Conservation (phyloP, 2,888 invertebrate genomes). For the Polydrusus tereticollis region DNA sequence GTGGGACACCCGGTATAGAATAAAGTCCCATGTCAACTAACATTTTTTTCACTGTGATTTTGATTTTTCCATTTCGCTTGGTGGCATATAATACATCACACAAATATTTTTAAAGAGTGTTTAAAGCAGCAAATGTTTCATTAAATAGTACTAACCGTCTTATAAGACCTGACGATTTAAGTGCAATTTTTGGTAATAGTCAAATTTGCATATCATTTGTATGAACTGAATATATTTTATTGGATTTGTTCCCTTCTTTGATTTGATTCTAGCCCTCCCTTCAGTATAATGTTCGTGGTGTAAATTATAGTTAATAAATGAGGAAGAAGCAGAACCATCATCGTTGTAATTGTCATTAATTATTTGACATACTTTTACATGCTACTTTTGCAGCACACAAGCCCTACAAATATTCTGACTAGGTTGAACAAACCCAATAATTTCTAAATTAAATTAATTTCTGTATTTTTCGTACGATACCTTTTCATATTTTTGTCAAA, state of each 20-base stretch:
- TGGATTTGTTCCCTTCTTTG: neutral
- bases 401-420: too few relatives aligned
- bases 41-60: too few relatives aligned
- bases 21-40: too few relatives aligned
- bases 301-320: neutral
- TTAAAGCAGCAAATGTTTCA: slow-evolving; percentile 9
- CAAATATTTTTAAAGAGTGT: neutral
- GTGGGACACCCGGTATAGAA: too few relatives aligned
- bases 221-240: neutral
- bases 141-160: neutral
- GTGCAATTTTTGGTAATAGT: neutral
- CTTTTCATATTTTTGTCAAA: neutral
- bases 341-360: neutral
- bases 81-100: too few relatives aligned
- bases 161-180: slow-evolving; percentile 3
- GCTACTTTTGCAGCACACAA: neutral
- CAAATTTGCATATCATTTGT: neutral
- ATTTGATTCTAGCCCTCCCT: neutral
- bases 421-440: neutral
- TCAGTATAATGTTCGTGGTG: neutral
- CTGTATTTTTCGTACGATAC: neutral
- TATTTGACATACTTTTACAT: slow-evolving; percentile 13
- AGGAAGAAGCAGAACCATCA: neutral
- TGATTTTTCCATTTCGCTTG: too few relatives aligned
- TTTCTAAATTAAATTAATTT: neutral